Conservation (phyloP, 2,888 invertebrate genomes). For the Microchrysa polita region DNA sequence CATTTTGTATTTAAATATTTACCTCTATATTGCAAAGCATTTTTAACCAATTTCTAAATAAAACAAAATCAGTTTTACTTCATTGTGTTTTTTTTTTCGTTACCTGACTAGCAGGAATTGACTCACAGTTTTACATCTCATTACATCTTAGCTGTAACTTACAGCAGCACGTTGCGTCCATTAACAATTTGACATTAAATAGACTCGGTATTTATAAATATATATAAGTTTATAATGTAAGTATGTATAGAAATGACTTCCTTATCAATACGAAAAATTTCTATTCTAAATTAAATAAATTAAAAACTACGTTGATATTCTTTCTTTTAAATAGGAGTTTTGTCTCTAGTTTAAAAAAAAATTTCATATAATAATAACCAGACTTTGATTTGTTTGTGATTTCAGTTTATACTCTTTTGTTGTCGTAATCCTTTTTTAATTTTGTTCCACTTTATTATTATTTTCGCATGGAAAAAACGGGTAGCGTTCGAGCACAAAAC, state of each 20-base stretch:
- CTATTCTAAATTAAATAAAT: conserved; percentile 25
- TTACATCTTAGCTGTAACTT: conserved; percentile 20
- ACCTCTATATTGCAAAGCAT: neutral
- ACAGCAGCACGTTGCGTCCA: conserved; percentile 16
- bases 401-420: too few species aligned
- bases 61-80: neutral
- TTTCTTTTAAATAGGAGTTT: conserved; percentile 19
- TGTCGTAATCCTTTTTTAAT: too few species aligned
- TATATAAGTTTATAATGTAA: neutral
- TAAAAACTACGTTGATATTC: neutral
- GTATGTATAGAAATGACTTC: neutral
- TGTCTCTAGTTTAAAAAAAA: conserved; percentile 28
- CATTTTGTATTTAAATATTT: conserved; percentile 9
- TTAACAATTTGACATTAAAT: conserved; percentile 27
- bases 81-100: neutral
- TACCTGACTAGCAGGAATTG: conserved; percentile 32
- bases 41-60: conserved; percentile 18
- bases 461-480: conserved; percentile 54
- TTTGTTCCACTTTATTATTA: conserved; percentile 7
- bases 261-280: conserved; percentile 1
- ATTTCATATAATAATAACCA: conserved; percentile 8
- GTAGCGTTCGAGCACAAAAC: conserved; percentile 73
- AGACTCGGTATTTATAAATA: conserved; percentile 8
- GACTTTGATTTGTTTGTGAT: neutral
- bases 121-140: neutral